Percentiles rank a stretch among this genome's conserved stretches.
Conservation (phyloP, 2,797 vertebrate species). For the Furcifer pardalis region DNA sequence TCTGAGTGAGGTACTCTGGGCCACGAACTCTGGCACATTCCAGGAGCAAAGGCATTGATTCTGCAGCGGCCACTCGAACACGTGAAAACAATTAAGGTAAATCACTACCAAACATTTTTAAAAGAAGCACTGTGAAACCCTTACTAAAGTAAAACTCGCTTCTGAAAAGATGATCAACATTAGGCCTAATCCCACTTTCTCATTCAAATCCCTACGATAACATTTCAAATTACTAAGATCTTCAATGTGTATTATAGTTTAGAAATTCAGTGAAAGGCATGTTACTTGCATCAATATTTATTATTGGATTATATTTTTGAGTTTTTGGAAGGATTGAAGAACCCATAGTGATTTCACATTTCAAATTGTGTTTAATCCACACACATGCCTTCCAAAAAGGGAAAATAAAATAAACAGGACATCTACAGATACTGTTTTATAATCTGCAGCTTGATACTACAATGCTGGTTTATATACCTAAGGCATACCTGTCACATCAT, state of each 20-base stretch:
- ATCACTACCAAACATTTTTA: background rate
- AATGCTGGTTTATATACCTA: background rate
- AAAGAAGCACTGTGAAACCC: background rate
- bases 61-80: conserved; percentile 94
- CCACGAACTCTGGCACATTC: conserved; percentile 94
- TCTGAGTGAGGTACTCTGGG: conserved; percentile 95
- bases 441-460: background rate
- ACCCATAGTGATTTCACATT: background rate
- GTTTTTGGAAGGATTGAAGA: background rate
- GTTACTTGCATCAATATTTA: background rate
- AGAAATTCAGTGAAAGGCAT: background rate
- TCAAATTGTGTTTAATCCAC: background rate
- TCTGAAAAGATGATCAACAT: background rate
- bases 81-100: conserved; percentile 83
- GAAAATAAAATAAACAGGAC: background rate
- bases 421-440: background rate
- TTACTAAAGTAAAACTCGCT: background rate
- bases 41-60: conserved; percentile 96
- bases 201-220: conserved; percentile 13
- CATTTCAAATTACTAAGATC: background rate
- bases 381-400: background rate
- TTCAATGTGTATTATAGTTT: background rate
- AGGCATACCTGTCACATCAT: background rate
- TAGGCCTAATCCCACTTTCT: background rate
- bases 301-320: background rate